These are phyloP conservation scores for Leucania comma DNA, from an alignment of 2,888 invertebrate genomes.

Conservation along the genomic window DNA sequence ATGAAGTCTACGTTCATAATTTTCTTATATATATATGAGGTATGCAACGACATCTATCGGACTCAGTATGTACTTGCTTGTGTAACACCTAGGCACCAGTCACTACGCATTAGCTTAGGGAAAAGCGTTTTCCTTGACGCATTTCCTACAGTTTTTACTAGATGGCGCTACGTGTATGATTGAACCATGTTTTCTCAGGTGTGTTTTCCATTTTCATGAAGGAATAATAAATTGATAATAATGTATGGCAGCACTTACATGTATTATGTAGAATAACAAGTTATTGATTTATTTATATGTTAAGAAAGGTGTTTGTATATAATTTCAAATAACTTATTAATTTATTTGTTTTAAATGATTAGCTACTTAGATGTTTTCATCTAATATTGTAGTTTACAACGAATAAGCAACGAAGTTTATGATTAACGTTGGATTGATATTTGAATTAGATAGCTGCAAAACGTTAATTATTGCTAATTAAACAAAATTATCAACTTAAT, in stretches of 20 bases:
- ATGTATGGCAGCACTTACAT: not conserved
- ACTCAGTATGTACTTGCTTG: not conserved
- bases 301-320: too few species aligned
- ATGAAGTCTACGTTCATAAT: too few species aligned
- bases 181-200: not conserved
- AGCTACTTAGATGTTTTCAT: not conserved
- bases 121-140: constrained; percentile 46
- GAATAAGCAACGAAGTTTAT: not conserved
- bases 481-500: not conserved
- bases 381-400: not conserved
- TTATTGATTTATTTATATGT: not conserved
- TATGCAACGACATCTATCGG: constrained; percentile 55
- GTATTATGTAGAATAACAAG: not conserved
- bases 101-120: constrained; percentile 3
- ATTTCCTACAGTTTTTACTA: constrained; percentile 11
- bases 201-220: not conserved
- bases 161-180: constrained; percentile 44
- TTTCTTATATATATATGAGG: not conserved
- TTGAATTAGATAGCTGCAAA: not conserved
- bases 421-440: not conserved
- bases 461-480: not conserved
- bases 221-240: not conserved
- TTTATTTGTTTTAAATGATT: not conserved
- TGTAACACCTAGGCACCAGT: not conserved
- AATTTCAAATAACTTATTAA: not conserved